phyloP scores from a whole-genome alignment of 2,113 vertebrate species.

The Phalacrocorax brasilianus region DNA sequence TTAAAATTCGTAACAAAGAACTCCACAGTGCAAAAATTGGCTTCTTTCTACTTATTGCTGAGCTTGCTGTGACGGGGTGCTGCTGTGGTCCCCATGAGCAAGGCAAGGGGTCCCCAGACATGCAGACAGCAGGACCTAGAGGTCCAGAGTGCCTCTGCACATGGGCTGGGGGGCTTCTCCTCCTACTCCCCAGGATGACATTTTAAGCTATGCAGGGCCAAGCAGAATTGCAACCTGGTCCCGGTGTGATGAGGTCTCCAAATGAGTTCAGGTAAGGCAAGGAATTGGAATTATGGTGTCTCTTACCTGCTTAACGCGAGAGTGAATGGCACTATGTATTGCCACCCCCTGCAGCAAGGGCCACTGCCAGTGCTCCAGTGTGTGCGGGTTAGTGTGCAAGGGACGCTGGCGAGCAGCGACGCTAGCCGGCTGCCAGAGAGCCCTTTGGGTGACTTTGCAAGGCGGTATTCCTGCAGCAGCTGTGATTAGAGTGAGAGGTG shows the following conservation, averaged over 20 bases:
- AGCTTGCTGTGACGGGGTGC: neutral
- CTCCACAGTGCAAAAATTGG: neutral
- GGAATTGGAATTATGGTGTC: neutral
- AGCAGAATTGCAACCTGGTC: neutral
- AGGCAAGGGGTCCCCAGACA: accelerated
- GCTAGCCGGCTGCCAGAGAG: neutral
- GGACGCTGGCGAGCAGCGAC: accelerated
- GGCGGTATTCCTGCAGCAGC: neutral
- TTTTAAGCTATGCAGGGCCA: neutral
- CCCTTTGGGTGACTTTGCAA: neutral
- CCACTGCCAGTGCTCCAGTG: neutral
- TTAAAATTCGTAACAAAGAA: constrained; percentile 31
- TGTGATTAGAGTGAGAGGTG: neutral
- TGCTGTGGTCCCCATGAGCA: neutral
- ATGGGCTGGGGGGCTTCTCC: accelerated
- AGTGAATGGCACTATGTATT: neutral
- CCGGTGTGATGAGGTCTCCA: accelerated
- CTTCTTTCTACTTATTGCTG: neutral
- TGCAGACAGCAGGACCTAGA: neutral
- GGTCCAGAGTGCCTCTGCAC: neutral
- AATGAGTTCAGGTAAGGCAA: accelerated
- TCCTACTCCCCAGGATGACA: accelerated
- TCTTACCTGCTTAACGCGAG: neutral
- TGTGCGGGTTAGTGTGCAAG: no score
- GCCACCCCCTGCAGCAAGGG: neutral